Evolutionary conservation across 2,888 invertebrate species (phyloP).

Genomic region (Griposia aprilina): DNA sequence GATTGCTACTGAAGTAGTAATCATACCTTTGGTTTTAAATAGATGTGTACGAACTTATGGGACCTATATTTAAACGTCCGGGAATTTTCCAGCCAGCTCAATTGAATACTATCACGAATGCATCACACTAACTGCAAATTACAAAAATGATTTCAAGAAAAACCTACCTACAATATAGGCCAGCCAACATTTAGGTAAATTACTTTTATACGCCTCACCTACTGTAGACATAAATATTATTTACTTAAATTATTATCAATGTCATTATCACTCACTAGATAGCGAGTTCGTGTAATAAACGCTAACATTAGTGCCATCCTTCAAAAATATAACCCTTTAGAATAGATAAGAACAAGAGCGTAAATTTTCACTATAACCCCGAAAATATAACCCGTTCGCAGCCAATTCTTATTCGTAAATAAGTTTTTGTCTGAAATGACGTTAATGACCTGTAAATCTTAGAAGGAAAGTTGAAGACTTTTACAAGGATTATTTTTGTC

Average conservation of each 20-base stretch:
- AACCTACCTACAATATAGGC: background rate
- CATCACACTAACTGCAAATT: background rate
- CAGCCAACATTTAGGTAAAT: constrained; percentile 43
- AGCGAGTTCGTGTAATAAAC: constrained; percentile 56
- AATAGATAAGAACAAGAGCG: constrained; percentile 57
- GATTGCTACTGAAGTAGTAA: constrained; percentile 3
- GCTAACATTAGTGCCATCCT: constrained; percentile 50
- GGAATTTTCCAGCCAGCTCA: constrained; percentile 32
- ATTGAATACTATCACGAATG: constrained; percentile 13
- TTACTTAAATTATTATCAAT: constrained; percentile 65
- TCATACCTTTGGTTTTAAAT: constrained; percentile 1
- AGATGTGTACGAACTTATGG: background rate
- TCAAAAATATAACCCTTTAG: constrained; percentile 39
- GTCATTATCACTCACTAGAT: constrained; percentile 67
- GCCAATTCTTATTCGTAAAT: constrained; percentile 46
- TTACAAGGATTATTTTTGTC: constrained; percentile 31
- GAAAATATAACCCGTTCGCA: constrained; percentile 26
- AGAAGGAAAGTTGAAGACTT: constrained; percentile 29
- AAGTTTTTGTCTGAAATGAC: constrained; percentile 45
- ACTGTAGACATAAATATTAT: constrained; percentile 43
- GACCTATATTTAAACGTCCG: constrained; percentile 21
- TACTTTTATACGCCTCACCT: constrained; percentile 40
- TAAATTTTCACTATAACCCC: constrained; percentile 51
- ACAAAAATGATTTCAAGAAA: constrained; percentile 20
- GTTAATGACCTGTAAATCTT: constrained; percentile 41